Percentiles rank a stretch among this genome's conserved stretches.
phyloP scores from a whole-genome alignment of 2,888 invertebrate genomes.

The Colletes collaris region DNA sequence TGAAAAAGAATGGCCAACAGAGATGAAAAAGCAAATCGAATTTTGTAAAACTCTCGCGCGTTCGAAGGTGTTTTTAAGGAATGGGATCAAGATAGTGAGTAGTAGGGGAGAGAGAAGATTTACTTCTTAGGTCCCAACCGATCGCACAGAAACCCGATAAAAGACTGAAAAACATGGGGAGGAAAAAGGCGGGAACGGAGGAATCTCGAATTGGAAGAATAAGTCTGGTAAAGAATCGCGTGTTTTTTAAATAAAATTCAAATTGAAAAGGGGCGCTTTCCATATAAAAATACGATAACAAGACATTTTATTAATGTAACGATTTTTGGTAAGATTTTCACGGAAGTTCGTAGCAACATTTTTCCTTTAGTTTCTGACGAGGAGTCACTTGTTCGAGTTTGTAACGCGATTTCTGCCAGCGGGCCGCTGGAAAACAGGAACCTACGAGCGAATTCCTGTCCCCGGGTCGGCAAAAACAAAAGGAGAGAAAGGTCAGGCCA shows the following conservation, averaged over 20 bases:
- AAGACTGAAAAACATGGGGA: conserved; percentile 23
- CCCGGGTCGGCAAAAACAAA: conserved; percentile 12
- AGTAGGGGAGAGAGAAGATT: conserved; percentile 68
- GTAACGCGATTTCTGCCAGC: not conserved
- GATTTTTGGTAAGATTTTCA: too few species aligned
- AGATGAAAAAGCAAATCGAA: conserved; percentile 76
- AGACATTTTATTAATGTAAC: too few species aligned
- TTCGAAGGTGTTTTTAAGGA: conserved; percentile 33
- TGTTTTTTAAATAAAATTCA: too few species aligned
- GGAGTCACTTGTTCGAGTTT: conserved; percentile 5
- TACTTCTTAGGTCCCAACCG: conserved; percentile 62
- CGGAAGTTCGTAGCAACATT: not conserved
- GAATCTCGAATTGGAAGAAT: conserved; percentile 20
- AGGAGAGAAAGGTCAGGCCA: conserved; percentile 3
- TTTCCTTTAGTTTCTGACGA: not conserved
- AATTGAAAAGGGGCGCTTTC: too few species aligned
- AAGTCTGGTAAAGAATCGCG: conserved; percentile 22
- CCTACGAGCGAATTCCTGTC: conserved; percentile 32
- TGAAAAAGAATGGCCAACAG: conserved; percentile 60
- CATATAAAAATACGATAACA: too few species aligned
- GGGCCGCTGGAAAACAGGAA: conserved; percentile 33
- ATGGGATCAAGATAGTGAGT: conserved; percentile 58
- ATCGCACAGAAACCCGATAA: conserved; percentile 51
- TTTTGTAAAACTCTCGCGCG: conserved; percentile 73
- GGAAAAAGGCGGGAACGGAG: conserved; percentile 16